A percentile compares a stretch with the other conserved stretches of the same genome.
These are phyloP conservation scores for Nineta flava DNA, from an alignment of 2,888 invertebrate species.

Conservation along the genomic window DNA sequence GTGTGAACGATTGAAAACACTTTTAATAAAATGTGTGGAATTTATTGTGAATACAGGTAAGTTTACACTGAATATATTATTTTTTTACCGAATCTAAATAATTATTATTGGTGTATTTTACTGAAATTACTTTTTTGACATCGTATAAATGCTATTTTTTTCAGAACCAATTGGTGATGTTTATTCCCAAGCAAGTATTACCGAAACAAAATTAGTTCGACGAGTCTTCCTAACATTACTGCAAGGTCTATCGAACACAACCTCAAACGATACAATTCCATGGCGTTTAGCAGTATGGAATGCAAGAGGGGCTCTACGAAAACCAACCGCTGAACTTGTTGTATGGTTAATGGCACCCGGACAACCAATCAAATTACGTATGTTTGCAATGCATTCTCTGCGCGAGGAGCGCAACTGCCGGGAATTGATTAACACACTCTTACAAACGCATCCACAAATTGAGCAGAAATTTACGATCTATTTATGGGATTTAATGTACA, in stretches of 20 bases:
- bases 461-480: conserved; percentile 31
- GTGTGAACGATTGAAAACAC: conserved; percentile 33
- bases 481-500: conserved; percentile 27
- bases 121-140: neutral
- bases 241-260: conserved; percentile 22
- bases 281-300: conserved; percentile 18
- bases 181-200: conserved; percentile 14
- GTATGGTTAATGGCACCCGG: conserved; percentile 30
- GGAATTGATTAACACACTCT: conserved; percentile 25
- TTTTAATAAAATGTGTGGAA: conserved; percentile 33
- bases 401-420: conserved; percentile 28
- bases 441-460: conserved; percentile 28
- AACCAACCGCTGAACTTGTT: conserved; percentile 29
- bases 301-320: conserved; percentile 23
- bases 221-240: conserved; percentile 34
- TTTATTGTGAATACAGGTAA: conserved; percentile 28
- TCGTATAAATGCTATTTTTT: neutral
- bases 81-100: conserved; percentile 12
- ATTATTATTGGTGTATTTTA: conserved; percentile 12
- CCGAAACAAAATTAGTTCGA: conserved; percentile 29
- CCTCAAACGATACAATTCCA: neutral
- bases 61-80: conserved; percentile 1
- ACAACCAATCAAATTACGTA: conserved; percentile 27
- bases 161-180: conserved; percentile 1
- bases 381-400: conserved; percentile 28